Base-by-base conservation (phyloP, 2,888 invertebrate genomes). In the Litoditis marina region DNA sequence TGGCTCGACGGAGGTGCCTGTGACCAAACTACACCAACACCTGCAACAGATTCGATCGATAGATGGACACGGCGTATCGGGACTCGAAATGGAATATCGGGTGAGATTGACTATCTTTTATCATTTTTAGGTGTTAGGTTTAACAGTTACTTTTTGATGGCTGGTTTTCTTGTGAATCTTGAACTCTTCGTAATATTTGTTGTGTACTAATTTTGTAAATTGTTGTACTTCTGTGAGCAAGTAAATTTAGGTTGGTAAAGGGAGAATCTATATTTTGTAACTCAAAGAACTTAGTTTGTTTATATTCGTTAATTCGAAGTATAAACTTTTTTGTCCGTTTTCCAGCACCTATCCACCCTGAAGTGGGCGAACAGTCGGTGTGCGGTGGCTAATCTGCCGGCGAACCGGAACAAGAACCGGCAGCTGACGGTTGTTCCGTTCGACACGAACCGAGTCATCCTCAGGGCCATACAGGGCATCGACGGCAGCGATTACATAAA, bases 371-470 rank as follows among this genome's bases (percentile, higher is more conserved):
- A 94, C 22, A 90, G 91, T 78, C 89, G 93, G 77, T 96, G 96
- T 84, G 90, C 92, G 66, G 92, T 92, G 66, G 98, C 96, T 67
- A 96, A 94, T 85, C 87, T 95, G 84, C 92, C 94, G 25, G 91
- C 91, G 84, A 99, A 99, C 86, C 94, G 95, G 85, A 92, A 92
- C 85, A 99, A 99, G 87, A 99, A 99, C 86, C 89, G 98, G 78
- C 87, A 95, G 83, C 93, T 95, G 63, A 95, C 96, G 85, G 94
- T 98, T 84, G 88, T 98, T 85, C 98, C 98, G 59, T 96, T 91
- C 84, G 98, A 98, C 84, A 90, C 92, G 68, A 92, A 92, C 65
- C 88, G 76, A 52, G 71, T 74, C 5, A 69, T 69, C n/a, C 54
- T 76, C 57, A 59, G 63, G 19, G 60, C 63, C 55, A 69, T 73